These are phyloP conservation scores for Palythoa heliodiscus DNA, from an alignment of 92 coral and sea anemone genomes.

Conservation along the genomic window DNA sequence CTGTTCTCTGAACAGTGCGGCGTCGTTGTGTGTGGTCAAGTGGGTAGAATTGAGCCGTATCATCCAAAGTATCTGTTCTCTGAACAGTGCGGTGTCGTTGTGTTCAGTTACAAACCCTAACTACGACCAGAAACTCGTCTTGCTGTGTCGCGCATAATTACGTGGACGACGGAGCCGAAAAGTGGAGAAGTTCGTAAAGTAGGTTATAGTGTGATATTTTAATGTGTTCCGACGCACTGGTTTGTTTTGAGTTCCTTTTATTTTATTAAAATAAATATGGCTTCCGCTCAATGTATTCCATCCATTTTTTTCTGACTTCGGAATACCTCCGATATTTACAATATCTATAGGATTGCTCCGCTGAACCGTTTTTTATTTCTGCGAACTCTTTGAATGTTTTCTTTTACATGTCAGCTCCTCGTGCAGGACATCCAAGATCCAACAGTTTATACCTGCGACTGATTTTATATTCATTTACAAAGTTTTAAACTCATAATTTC, in stretches of 20 bases:
- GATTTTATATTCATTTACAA: not conserved
- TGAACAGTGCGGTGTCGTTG: not conserved
- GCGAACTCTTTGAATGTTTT: not conserved
- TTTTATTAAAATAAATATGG: no score
- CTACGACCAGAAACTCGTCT: slow-evolving; percentile 85
- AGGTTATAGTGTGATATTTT: not conserved
- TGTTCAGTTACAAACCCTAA: slow-evolving; percentile 35
- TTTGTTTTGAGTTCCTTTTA: no score
- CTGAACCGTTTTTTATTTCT: no score
- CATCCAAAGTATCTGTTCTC: no score
- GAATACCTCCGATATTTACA: no score
- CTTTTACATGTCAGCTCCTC: not conserved
- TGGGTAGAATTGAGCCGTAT: no score
- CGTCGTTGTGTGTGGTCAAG: not conserved
- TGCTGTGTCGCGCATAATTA: slow-evolving; percentile 94
- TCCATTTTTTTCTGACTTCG: no score
- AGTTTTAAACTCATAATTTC: not conserved
- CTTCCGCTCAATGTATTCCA: no score
- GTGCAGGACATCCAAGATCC: not conserved
- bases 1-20: not conserved
- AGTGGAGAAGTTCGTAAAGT: slow-evolving; percentile 98
- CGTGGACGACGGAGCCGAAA: slow-evolving; percentile 98
- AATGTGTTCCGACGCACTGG: no score
- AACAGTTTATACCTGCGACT: not conserved
- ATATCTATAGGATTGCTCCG: no score